These are phyloP conservation scores for Galemys pyrenaicus DNA, from an alignment of 2,113 vertebrate species.

Conservation along the genomic window DNA sequence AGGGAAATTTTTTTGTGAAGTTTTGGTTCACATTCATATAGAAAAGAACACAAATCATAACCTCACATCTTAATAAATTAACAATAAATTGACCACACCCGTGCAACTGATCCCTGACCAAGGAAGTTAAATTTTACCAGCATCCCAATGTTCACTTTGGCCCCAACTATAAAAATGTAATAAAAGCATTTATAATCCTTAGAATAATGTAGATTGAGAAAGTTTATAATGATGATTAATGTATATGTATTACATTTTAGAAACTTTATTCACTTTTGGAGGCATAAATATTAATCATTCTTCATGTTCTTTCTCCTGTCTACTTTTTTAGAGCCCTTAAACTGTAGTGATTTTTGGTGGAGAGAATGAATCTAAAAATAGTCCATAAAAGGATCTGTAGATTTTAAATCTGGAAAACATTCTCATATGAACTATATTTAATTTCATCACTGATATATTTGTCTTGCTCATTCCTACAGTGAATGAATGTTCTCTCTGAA, in stretches of 20 bases:
- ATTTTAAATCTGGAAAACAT: conserved; percentile 37
- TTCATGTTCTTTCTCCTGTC: neutral
- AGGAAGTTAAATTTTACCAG: neutral
- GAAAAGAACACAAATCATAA: neutral
- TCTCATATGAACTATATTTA: conserved; percentile 26
- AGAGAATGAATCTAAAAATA: conserved; percentile 7
- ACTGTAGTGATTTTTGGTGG: neutral
- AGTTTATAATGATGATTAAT: neutral
- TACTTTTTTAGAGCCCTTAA: neutral
- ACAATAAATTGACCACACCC: neutral
- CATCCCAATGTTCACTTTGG: neutral
- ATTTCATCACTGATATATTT: neutral
- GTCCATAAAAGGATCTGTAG: neutral
- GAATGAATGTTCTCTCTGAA: conserved; percentile 7
- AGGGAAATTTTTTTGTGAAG: neutral
- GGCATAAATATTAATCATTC: neutral
- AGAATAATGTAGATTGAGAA: neutral
- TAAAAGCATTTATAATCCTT: neutral
- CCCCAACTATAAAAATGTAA: neutral
- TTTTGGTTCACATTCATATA: neutral
- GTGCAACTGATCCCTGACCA: neutral
- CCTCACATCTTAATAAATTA: neutral
- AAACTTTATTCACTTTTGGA: neutral
- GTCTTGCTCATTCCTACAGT: neutral
- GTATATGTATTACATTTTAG: neutral